Conservation (phyloP, 2,797 vertebrate species). For the Gephyroberyx darwinii region DNA sequence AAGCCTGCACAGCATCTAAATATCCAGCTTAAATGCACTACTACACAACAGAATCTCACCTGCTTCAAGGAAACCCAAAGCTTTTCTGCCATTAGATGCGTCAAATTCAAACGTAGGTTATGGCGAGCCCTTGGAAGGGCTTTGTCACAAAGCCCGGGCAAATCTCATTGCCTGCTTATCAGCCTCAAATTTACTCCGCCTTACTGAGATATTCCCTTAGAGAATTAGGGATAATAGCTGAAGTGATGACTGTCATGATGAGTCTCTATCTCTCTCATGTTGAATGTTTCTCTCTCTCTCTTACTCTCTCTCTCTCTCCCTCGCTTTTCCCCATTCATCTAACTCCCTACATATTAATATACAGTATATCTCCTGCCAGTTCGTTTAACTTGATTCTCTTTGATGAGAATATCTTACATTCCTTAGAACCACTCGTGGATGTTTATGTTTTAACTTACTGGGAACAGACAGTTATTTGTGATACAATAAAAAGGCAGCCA, state of each 20-base stretch:
- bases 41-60: constrained; percentile 30
- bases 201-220: constrained; percentile 73
- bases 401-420: constrained; percentile 55
- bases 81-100: constrained; percentile 45
- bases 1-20: constrained; percentile 24
- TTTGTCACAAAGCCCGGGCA: constrained; percentile 67
- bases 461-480: constrained; percentile 43
- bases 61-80: constrained; percentile 15
- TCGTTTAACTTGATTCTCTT: constrained; percentile 59
- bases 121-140: constrained; percentile 64
- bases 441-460: constrained; percentile 54
- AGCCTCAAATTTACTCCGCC: constrained; percentile 70
- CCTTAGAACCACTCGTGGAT: constrained; percentile 31
- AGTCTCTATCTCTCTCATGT: constrained; percentile 66
- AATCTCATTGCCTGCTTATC: constrained; percentile 77
- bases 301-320: constrained; percentile 34
- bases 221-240: constrained; percentile 75
- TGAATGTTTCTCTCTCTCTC: constrained; percentile 26
- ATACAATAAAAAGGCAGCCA: constrained; percentile 28
- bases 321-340: constrained; percentile 63
- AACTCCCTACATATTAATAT: constrained; percentile 67
- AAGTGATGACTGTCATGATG: constrained; percentile 74
- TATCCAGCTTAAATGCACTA: constrained; percentile 16
- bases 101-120: constrained; percentile 65
- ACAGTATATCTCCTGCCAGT: constrained; percentile 70